These are phyloP conservation scores for Machaerirhynchus nigripectus DNA, from an alignment of 2,113 vertebrate species.

Conservation along the genomic window DNA sequence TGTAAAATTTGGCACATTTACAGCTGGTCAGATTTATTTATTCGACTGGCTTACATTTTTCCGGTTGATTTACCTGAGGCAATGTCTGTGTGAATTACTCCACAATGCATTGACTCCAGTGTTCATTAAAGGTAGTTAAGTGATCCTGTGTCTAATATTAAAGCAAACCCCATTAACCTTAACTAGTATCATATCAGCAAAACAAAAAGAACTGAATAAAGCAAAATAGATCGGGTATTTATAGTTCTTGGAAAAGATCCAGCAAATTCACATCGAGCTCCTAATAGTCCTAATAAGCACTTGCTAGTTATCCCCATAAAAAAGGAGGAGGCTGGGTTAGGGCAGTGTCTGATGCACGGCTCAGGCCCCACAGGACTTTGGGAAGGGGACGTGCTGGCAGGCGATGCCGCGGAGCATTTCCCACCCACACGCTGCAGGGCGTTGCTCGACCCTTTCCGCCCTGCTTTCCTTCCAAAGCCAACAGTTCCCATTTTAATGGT, in stretches of 20 bases:
- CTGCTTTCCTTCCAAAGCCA: neutral
- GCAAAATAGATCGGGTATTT: conserved; percentile 44
- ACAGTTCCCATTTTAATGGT: neutral
- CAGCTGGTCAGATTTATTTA: conserved; percentile 59
- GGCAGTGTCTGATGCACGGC: neutral
- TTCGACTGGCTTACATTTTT: conserved; percentile 62
- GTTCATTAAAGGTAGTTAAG: conserved; percentile 62
- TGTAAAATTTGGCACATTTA: conserved; percentile 65
- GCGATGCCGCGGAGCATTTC: accelerated
- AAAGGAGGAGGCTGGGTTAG: neutral
- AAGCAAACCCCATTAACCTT: conserved; percentile 62
- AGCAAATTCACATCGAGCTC: conserved; percentile 31
- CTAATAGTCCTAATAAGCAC: conserved; percentile 28
- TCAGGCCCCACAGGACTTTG: neutral
- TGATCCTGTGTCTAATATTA: conserved; percentile 48
- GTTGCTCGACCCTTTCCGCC: neutral
- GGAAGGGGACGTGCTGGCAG: neutral
- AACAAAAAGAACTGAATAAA: conserved; percentile 64
- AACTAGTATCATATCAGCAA: conserved; percentile 64
- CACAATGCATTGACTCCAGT: conserved; percentile 20
- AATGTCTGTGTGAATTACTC: conserved; percentile 41
- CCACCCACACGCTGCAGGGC: neutral
- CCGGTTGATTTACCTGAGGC: conserved; percentile 56
- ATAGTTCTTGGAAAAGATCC: conserved; percentile 44
- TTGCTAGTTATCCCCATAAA: neutral